These are phyloP conservation scores for Streptopelia turtur DNA, from an alignment of 2,797 vertebrate genomes.

Conservation along the genomic window DNA sequence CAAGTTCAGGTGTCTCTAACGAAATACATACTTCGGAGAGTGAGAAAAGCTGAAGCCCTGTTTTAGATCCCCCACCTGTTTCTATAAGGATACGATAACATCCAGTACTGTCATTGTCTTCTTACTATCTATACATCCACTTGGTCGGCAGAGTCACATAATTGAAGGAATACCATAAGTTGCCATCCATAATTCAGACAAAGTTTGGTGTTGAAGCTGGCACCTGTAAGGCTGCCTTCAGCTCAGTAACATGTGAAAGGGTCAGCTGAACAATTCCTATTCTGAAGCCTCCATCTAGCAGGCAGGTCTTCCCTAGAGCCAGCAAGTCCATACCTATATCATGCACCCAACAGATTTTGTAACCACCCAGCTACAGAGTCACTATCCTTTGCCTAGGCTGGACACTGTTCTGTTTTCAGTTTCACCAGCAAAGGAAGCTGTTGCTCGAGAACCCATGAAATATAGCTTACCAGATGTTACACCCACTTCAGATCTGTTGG, in stretches of 20 bases:
- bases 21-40: background rate
- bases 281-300: background rate
- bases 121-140: background rate
- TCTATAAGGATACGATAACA: background rate
- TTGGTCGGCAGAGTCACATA: background rate
- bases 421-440: background rate
- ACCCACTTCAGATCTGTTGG: background rate
- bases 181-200: background rate
- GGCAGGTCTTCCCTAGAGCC: background rate
- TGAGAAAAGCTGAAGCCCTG: background rate
- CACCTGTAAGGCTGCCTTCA: background rate
- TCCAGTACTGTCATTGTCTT: background rate
- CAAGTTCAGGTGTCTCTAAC: slow-evolving; percentile 11
- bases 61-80: background rate
- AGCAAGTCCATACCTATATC: background rate
- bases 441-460: background rate
- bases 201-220: background rate
- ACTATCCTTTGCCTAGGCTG: background rate
- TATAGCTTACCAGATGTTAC: background rate
- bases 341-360: background rate
- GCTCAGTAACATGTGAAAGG: accelerated
- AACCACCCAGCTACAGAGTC: background rate
- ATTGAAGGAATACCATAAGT: background rate
- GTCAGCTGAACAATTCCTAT: background rate
- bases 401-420: background rate